Conservation (phyloP, 1,140 invertebrate genomes). For the Notospermus geniculatus region DNA sequence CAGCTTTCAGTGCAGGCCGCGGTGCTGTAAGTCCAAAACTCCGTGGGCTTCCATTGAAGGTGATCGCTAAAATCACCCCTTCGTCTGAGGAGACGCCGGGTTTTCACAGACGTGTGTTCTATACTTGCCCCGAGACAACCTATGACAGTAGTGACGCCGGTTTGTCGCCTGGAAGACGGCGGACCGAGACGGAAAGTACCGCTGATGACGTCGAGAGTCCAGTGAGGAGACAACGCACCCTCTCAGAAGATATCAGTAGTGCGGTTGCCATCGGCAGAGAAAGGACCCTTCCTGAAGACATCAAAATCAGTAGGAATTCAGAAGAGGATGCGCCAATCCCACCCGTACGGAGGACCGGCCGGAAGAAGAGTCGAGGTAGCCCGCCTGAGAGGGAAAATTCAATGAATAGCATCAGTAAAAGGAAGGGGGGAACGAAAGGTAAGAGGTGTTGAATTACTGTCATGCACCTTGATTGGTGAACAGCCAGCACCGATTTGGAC, state of each 20-base stretch:
- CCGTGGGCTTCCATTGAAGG: neutral
- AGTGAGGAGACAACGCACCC: neutral
- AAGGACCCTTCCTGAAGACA: no score
- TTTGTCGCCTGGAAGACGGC: neutral
- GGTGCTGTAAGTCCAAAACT: neutral
- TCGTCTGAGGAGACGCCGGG: neutral
- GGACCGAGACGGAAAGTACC: neutral
- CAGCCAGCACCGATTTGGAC: no score
- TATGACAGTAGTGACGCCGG: slow-evolving; percentile 10
- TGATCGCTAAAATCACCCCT: neutral
- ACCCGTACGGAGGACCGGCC: slow-evolving; percentile 5
- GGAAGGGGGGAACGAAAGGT: slow-evolving; percentile 9
- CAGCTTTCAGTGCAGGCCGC: neutral
- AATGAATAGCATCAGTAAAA: neutral
- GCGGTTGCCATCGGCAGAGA: slow-evolving; percentile 20
- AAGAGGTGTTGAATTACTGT: slow-evolving; percentile 16
- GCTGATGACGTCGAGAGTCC: neutral
- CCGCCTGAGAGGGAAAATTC: slow-evolving; percentile 2
- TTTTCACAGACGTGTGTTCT: slow-evolving; percentile 8
- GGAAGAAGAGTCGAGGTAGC: neutral
- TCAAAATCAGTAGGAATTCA: no score
- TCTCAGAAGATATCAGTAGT: neutral
- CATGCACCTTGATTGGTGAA: no score
- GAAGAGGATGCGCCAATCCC: slow-evolving; percentile 10
- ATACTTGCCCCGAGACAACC: slow-evolving; percentile 4